phyloP scores from a whole-genome alignment of 2,113 vertebrate species.

The Phylloscopus trochilus region DNA sequence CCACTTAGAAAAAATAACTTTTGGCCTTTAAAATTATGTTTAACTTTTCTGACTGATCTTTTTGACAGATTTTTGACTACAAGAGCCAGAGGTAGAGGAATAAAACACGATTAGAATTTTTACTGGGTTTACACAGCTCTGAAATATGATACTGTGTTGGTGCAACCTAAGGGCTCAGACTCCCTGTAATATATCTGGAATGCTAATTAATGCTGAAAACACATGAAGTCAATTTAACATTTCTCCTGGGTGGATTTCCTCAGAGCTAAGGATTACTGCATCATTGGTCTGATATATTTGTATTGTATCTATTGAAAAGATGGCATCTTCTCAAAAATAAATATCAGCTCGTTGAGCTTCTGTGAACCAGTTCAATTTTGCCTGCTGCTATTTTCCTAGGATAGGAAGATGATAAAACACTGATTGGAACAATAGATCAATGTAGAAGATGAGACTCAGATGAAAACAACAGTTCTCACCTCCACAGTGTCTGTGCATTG shows the following conservation, averaged over 20 bases:
- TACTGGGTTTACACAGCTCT: neutral
- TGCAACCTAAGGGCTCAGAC: neutral
- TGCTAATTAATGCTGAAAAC: conserved; percentile 16
- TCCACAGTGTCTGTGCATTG: neutral
- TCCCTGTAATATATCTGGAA: neutral
- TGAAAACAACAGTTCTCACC: conserved; percentile 17
- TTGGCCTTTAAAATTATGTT: neutral
- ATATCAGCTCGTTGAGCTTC: neutral
- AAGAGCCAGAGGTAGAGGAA: neutral
- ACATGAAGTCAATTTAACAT: neutral
- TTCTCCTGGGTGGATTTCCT: neutral
- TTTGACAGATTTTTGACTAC: neutral
- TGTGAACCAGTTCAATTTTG: neutral
- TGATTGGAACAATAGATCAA: conserved; percentile 3
- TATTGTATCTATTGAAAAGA: neutral
- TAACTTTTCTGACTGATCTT: neutral
- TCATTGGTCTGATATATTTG: neutral
- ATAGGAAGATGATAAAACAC: neutral
- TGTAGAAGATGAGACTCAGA: neutral
- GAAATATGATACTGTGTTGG: neutral
- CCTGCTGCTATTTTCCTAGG: conserved; percentile 12
- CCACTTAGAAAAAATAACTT: neutral
- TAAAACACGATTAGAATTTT: neutral
- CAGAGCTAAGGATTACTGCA: neutral
- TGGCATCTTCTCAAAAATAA: conserved; percentile 10